Conservation (phyloP, 2,797 vertebrate genomes). For the Acrossocheilus wenchowensis region DNA sequence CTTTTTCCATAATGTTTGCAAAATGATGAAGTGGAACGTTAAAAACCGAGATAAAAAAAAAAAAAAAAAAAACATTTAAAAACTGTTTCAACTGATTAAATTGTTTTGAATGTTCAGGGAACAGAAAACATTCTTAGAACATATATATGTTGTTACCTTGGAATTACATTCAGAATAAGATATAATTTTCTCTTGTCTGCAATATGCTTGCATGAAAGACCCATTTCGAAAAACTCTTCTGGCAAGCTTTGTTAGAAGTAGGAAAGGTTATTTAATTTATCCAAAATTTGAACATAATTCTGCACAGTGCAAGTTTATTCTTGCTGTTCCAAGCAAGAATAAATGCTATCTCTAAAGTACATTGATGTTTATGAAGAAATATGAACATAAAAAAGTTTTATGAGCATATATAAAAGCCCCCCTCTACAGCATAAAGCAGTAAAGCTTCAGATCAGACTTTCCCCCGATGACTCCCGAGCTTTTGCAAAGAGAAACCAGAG, state of each 20-base stretch:
- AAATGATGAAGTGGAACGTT: neutral
- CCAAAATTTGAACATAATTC: neutral
- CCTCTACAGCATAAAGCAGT: conserved; percentile 43
- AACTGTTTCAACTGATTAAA: neutral
- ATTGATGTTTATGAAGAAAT: conserved; percentile 46
- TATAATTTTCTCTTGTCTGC: neutral
- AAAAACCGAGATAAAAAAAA: neutral
- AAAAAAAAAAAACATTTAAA: neutral
- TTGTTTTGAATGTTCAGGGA: neutral
- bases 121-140: neutral
- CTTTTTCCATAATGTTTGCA: neutral
- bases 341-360: conserved; percentile 62
- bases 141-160: neutral
- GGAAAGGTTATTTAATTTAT: neutral
- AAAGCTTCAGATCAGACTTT: conserved; percentile 52
- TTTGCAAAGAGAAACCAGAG: conserved; percentile 45
- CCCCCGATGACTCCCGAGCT: conserved; percentile 35
- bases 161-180: neutral
- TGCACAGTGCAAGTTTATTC: conserved; percentile 22
- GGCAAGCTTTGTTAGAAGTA: neutral
- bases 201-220: neutral
- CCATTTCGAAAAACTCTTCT: neutral
- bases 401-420: conserved; percentile 43
- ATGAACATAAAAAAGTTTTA: conserved; percentile 34
- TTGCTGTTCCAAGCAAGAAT: conserved; percentile 57